phyloP scores from a whole-genome alignment of 1,140 invertebrate genomes.

The Chymomyza costata region DNA sequence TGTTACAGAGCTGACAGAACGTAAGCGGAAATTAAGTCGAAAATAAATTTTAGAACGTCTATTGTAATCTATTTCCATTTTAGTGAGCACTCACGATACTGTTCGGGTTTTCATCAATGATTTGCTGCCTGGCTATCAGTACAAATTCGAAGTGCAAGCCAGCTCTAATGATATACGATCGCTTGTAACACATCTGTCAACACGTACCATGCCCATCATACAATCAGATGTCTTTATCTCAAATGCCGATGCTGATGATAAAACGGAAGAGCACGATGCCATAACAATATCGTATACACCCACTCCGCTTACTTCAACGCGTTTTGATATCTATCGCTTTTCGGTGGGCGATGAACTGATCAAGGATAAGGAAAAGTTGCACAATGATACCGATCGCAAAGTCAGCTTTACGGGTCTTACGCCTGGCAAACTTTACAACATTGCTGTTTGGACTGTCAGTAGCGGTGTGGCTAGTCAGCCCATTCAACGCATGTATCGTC shows the following conservation, averaged over 20 bases:
- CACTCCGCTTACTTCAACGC: constrained; percentile 83
- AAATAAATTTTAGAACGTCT: background rate
- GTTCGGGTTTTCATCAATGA: constrained; percentile 83
- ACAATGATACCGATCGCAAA: constrained; percentile 86
- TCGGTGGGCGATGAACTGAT: constrained; percentile 84
- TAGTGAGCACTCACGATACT: constrained; percentile 34
- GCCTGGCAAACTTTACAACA: constrained; percentile 90
- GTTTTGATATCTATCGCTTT: constrained; percentile 90
- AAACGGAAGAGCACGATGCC: constrained; percentile 38
- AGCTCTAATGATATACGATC: constrained; percentile 85
- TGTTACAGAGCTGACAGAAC: constrained; percentile 69
- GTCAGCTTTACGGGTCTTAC: constrained; percentile 87
- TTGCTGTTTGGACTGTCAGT: constrained; percentile 95
- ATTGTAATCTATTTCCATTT: background rate
- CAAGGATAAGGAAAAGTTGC: constrained; percentile 83
- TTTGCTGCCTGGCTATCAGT: constrained; percentile 86
- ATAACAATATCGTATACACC: constrained; percentile 89
- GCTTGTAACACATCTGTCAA: constrained; percentile 82
- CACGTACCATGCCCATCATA: constrained; percentile 90
- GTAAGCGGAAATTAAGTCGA: constrained; percentile 45
- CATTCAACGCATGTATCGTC: constrained; percentile 86
- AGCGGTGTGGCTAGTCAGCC: constrained; percentile 88
- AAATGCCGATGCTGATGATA: constrained; percentile 84
- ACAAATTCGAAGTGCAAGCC: constrained; percentile 86
- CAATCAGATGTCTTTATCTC: constrained; percentile 93